Percentiles rank a stretch among this genome's conserved stretches.
Conservation (phyloP, 2,888 invertebrate genomes). For the Resseliella maxima region DNA sequence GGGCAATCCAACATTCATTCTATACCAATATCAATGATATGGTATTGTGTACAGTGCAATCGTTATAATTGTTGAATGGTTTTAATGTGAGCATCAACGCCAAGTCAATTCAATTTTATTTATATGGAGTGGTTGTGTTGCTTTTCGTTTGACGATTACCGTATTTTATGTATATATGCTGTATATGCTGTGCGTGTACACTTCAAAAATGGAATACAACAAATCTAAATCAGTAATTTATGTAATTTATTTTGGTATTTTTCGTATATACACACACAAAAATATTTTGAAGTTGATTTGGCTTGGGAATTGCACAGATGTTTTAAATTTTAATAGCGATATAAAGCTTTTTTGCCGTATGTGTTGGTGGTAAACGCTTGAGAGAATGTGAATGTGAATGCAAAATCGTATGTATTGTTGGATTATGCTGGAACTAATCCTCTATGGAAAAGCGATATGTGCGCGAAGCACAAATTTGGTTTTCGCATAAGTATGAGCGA, state of each 20-base stretch:
- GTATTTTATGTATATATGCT: not conserved
- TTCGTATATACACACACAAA: not conserved
- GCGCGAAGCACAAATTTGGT: not conserved
- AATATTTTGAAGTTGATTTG: conserved; percentile 51
- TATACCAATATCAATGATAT: too few relatives aligned
- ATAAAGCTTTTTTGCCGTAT: conserved; percentile 32
- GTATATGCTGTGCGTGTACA: not conserved
- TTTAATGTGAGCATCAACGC: not conserved
- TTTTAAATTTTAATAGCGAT: conserved; percentile 41
- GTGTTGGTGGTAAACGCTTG: not conserved
- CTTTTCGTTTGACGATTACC: not conserved
- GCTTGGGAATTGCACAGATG: conserved; percentile 43
- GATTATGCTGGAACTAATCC: conserved; percentile 30
- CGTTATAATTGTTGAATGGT: not conserved
- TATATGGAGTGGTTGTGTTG: not conserved
- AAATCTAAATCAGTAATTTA: conserved; percentile 28
- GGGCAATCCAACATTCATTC: too few relatives aligned
- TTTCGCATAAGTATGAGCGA: conserved; percentile 12
- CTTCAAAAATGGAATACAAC: not conserved
- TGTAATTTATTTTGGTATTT: conserved; percentile 50
- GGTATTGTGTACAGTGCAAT: not conserved
- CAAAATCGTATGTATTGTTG: not conserved
- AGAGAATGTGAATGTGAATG: not conserved
- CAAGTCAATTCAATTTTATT: conserved; percentile 38
- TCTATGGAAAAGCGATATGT: conserved; percentile 47